Conservation (phyloP, 2,113 vertebrate genomes). For the Panthera uncia region DNA sequence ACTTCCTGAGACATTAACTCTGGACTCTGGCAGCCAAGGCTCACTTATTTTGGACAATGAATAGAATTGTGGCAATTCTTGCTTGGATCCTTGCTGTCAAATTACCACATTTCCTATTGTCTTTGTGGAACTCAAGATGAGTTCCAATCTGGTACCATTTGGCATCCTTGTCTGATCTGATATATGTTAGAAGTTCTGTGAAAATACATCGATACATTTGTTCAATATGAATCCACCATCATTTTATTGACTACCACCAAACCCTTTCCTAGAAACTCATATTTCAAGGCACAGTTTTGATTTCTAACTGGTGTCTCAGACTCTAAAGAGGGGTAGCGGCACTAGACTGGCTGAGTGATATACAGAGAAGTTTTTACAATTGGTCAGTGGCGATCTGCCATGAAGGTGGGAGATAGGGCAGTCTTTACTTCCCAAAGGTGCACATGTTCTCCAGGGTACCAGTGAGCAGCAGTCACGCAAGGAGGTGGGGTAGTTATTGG, state of each 20-base stretch:
- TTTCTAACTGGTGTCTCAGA: neutral
- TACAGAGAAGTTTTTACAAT: fast-evolving
- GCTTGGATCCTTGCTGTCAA: neutral
- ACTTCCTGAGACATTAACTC: neutral
- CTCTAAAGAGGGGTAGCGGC: neutral
- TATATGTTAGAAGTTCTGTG: neutral
- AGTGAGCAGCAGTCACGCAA: neutral
- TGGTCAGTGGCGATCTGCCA: neutral
- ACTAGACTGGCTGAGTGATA: neutral
- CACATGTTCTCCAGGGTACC: neutral
- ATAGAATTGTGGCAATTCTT: neutral
- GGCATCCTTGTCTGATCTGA: neutral
- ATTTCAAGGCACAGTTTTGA: neutral
- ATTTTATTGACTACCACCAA: neutral
- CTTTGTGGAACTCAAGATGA: neutral
- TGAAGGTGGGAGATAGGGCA: neutral
- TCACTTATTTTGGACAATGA: neutral
- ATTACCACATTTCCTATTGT: neutral
- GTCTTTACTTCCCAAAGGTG: neutral
- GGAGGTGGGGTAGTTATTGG: neutral
- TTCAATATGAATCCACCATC: neutral
- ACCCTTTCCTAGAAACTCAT: neutral
- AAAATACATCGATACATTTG: neutral
- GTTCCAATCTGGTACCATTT: neutral
- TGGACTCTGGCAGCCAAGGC: neutral